A percentile compares a stretch with the other conserved stretches of the same genome.
These are phyloP conservation scores for Tokudaia muenninki DNA, from an alignment of 2,797 vertebrate genomes.

Conservation along the genomic window DNA sequence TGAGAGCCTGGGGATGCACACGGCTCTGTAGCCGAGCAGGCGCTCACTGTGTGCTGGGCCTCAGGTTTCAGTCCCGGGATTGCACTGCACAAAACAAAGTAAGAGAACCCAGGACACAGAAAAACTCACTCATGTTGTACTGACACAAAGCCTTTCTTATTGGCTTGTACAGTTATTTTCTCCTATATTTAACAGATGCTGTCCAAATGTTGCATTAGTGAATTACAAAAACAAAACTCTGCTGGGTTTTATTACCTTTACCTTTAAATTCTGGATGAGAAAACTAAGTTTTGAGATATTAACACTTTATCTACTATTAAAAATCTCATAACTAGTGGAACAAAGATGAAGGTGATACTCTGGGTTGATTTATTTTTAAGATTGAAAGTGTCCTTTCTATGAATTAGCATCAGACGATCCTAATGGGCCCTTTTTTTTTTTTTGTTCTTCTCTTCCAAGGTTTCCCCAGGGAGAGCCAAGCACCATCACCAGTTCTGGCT, in stretches of 20 bases:
- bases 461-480: slow-evolving; percentile 36
- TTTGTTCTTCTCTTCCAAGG: slow-evolving; percentile 1
- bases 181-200: slow-evolving; percentile 26
- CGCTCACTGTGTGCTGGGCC: neutral
- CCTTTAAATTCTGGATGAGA: slow-evolving; percentile 48
- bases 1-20: neutral
- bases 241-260: slow-evolving; percentile 7
- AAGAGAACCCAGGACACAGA: neutral
- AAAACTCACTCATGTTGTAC: neutral
- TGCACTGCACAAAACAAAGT: neutral
- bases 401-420: neutral
- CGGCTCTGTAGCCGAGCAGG: neutral
- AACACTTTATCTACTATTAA: slow-evolving; percentile 47
- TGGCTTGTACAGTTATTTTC: neutral
- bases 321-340: neutral
- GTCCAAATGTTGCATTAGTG: neutral
- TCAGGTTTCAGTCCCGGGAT: neutral
- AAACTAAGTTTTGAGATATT: slow-evolving; percentile 1
- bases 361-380: neutral
- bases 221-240: slow-evolving; percentile 36
- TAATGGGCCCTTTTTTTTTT: slow-evolving; percentile 1
- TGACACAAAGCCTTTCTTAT: neutral
- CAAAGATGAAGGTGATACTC: slow-evolving; percentile 5
- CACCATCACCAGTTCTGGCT: slow-evolving; percentile 44
- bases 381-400: slow-evolving; percentile 20